Base-by-base conservation (phyloP, 2,888 invertebrate species). In the Folsomia manolachei region DNA sequence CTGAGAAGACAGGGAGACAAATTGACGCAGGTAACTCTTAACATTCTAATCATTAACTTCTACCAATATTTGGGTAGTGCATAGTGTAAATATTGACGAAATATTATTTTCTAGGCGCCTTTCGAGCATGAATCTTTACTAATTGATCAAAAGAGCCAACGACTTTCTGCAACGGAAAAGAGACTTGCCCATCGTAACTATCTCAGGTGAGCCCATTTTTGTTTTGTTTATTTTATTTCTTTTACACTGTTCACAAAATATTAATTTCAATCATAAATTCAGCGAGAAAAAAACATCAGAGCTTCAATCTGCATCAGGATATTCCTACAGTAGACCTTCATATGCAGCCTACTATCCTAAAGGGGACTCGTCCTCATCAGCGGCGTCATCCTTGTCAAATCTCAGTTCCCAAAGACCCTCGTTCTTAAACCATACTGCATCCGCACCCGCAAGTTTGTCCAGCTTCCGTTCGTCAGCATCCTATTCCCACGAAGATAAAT, bases 61-160 rank as follows among this genome's bases (percentile, higher is more conserved):
- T n/a, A n/a, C n/a, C n/a, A n/a, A n/a, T n/a, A n/a, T n/a, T n/a
- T n/a, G n/a, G n/a, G n/a, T n/a, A n/a, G n/a, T 60, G 9, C 19
- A 19, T 19, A 19, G 9, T 60, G 7, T n/a, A 60, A 14, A 63
- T 25, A 63, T n/a, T 63, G 11, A 18, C 23, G 23, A 18, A 2
- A 63, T 26, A 7, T 63, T 7, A 23, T 51, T 69, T 70, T 78
- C 75, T 27, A 84, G 84, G 91, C 92, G 82, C 97, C 97, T 0
- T 97, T 97, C 85, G 93, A 94, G 81, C 97, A 98, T 82, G 97
- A 98, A 84, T 95, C 96, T 11, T 86, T 97, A 69, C 86, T 98
- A 39, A 92, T 97, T 1, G 97, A 97, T 84, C 88, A 95, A 61
- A 96, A 97, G 83, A 97, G 97, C 82, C 93, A 96, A 84, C 94